Evolutionary conservation across 2,113 vertebrate genomes (phyloP).

Genomic region (Oncorhynchus mykiss): DNA sequence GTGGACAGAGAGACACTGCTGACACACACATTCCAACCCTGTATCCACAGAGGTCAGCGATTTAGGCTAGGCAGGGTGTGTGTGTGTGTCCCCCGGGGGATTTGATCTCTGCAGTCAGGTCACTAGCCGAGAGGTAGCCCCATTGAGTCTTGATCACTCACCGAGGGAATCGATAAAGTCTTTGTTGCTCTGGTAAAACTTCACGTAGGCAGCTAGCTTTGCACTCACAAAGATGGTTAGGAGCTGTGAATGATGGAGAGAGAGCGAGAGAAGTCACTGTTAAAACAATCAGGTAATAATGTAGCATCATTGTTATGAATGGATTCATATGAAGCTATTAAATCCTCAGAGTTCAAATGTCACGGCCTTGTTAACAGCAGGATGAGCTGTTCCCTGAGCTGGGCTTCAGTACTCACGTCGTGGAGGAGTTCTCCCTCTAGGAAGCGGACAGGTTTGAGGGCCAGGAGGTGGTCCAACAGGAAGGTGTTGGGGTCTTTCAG

Average conservation of each 20-base stretch:
- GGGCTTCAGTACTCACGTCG: conserved; percentile 80
- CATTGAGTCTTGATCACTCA: conserved; percentile 68
- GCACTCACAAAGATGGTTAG: conserved; percentile 98
- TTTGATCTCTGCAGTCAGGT: not conserved
- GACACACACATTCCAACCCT: conserved; percentile 90
- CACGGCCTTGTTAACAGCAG: too few relatives aligned
- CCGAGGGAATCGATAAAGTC: conserved; percentile 99
- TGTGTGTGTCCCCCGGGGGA: not conserved
- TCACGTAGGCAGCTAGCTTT: conserved; percentile 91
- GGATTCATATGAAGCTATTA: too few relatives aligned
- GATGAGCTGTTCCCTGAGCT: not conserved
- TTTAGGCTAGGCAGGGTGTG: conserved; percentile 67
- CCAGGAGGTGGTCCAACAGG: conserved; percentile 95
- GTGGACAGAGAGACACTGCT: conserved; percentile 88
- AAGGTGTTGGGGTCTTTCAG: conserved; percentile 95
- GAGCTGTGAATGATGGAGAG: conserved; percentile 72
- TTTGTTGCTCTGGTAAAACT: conserved; percentile 99
- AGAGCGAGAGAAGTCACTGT: too few relatives aligned
- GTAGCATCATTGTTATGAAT: too few relatives aligned
- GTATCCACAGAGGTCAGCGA: conserved; percentile 75
- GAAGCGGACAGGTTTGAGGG: conserved; percentile 96
- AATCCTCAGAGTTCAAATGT: too few relatives aligned
- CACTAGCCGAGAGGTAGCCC: not conserved
- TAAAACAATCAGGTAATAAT: too few relatives aligned
- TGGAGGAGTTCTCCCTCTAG: conserved; percentile 98